Percentiles rank a stretch among this genome's conserved stretches.
Conservation (phyloP, 2,888 invertebrate species). For the Dynastes hyllus region DNA sequence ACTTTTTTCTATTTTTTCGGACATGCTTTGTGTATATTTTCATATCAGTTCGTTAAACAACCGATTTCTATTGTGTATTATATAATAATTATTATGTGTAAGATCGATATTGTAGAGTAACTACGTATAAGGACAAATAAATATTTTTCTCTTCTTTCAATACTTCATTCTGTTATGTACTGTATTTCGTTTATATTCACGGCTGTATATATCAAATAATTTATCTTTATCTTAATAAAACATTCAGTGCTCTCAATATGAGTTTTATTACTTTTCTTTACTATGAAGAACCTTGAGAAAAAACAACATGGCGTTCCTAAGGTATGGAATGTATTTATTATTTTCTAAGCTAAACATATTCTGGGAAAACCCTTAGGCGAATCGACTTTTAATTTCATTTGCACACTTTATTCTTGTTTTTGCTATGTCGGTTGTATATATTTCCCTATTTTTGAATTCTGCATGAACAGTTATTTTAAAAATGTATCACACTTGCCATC, state of each 20-base stretch:
- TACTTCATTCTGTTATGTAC: constrained; percentile 15
- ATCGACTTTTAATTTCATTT: no score
- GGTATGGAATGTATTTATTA: no score
- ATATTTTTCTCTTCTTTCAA: constrained; percentile 26
- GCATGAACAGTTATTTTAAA: no score
- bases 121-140: constrained; percentile 4
- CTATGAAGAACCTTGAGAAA: no score
- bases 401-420: no score
- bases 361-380: no score
- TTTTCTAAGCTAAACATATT: no score
- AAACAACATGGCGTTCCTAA: no score
- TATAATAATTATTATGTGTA: constrained; percentile 39
- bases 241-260: constrained; percentile 65
- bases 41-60: constrained; percentile 43
- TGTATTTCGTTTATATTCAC: constrained; percentile 38
- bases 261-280: constrained; percentile 18
- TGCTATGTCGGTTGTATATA: no score
- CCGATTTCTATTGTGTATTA: constrained; percentile 46
- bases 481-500: no score
- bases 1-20: constrained; percentile 50
- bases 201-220: constrained; percentile 51
- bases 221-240: constrained; percentile 63
- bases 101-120: constrained; percentile 45
- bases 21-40: constrained; percentile 50
- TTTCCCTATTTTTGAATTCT: no score